Evolutionary conservation across 2,888 invertebrate species (phyloP), one percentile per base, ranked within the genome.

Genomic region (Helicoverpa assulta): DNA sequence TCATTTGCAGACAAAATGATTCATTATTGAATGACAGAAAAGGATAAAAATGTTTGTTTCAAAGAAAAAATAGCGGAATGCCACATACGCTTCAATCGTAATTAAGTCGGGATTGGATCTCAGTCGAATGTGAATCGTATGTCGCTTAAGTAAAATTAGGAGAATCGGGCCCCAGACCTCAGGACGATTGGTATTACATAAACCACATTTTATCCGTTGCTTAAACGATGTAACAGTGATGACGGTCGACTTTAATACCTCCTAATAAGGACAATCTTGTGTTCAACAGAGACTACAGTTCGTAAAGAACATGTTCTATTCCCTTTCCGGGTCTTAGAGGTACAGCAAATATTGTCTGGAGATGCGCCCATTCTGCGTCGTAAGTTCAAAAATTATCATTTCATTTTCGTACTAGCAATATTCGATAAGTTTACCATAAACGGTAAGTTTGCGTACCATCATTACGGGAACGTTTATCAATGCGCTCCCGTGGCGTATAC

Each of bases 381-480:
- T 77, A 63, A 67, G 64, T 58, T 71, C 64, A 70, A 73, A 78
- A 61, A 69, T 80, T 76, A 79, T 74, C 73, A 75, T 82, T 86
- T 84, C 75, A 84, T 85, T 85, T 86, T 81, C 68, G 81, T 82
- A 81, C 74, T 59, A 74, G 70, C 76, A 79, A 81, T 76, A 78
- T 81, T 80, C 83, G 82, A 84, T 84, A 86, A 83, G 78, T 80
- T 77, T 79, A 76, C 80, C 78, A 71, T 80, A 76, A 80, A 78
- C 64, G 79, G 79, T 73, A 71, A 53, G 76, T 80, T 73, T 62
- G 71, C 59, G 75, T 67, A 73, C 72, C 81, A 77, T 86, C 80
- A 86, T 88, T 86, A 86, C 73, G 47, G 4, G 57, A 78, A 67
- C 80, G 79, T 84, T 83, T 82, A 85, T 78, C 78, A 85, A 76